Base-by-base conservation (phyloP, 2,888 invertebrate genomes). In the Calameuta filiformis region DNA sequence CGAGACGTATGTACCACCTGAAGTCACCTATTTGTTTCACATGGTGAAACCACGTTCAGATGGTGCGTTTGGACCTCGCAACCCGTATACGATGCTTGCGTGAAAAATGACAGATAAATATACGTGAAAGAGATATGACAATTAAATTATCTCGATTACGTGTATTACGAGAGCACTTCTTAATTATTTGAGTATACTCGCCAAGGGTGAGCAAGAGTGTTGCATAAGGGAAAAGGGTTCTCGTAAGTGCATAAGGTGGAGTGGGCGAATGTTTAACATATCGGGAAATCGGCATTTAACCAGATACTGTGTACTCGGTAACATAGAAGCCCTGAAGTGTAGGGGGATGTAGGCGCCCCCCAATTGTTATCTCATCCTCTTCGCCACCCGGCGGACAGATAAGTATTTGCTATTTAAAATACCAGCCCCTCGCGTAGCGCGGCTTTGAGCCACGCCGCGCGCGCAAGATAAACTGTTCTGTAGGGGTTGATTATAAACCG, bases 351-450 rank as follows among this genome's bases (percentile, higher is more conserved):
- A 12, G 71, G 12, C 33, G 71, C n/a, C 34, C 31, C 71, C 31
- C 34, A 75, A 78, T 78, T 78, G 78, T 78, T 78, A 78, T 78
- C 78, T 78, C 75, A 68, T 78, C 75, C 75, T 78, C 78, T 78
- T 78, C 75, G 78, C 78, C 78, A 76, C 75, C 75, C 75, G 75
- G 73, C 40, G 68, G 73, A 84, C 69, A 81, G 87, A 87, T 87
- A 90, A 89, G 90, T 89, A 88, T 89, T 89, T 85, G 87, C 89
- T 90, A 88, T 90, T 90, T 89, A 90, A 90, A 90, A 90, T 89
- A 89, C 90, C 89, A 87, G 87, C 86, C 85, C 86, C 84, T 77
- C 79, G 73, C 76, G 79, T 76, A 15, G 35, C 76, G 75, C 71
- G 35, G 71, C 75, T 75, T 76, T 80, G 77, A 74, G 73, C 83